These are phyloP conservation scores for Arnoldichthys spilopterus DNA, from an alignment of 2,797 vertebrate species.

Conservation along the genomic window DNA sequence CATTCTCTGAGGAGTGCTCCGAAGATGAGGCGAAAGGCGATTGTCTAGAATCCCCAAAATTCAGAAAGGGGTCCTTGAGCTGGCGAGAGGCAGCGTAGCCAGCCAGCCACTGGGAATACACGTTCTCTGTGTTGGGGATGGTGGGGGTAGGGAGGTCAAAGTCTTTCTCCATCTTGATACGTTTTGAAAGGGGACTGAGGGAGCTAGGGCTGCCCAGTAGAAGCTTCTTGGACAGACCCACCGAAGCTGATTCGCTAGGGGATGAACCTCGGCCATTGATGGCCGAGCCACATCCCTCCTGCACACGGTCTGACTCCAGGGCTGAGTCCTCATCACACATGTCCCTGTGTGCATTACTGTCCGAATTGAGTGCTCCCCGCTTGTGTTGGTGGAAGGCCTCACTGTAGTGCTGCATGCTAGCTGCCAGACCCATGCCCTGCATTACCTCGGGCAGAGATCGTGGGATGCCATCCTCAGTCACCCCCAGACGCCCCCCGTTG, in stretches of 20 bases:
- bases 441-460: constrained; percentile 94
- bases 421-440: constrained; percentile 96
- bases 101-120: constrained; percentile 98
- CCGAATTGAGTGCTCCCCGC: constrained; percentile 87
- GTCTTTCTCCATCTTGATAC: constrained; percentile 99
- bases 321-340: constrained; percentile 92
- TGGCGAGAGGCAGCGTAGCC: constrained; percentile 97
- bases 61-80: constrained; percentile 99
- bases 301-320: constrained; percentile 91
- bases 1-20: constrained; percentile 98
- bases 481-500: constrained; percentile 71
- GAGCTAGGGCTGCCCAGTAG: constrained; percentile 96
- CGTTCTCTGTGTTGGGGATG: constrained; percentile 98
- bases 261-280: constrained; percentile 95
- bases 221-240: constrained; percentile 97
- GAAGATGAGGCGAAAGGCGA: constrained; percentile 99
- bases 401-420: constrained; percentile 99
- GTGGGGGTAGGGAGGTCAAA: constrained; percentile 95
- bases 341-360: constrained; percentile 86
- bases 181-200: constrained; percentile 96
- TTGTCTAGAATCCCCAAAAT: constrained; percentile 99
- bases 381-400: constrained; percentile 97
- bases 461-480: constrained; percentile 77
- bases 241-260: constrained; percentile 92
- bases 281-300: constrained; percentile 84